phyloP scores from a whole-genome alignment of 2,113 vertebrate species.

The Oncorhynchus nerka region DNA sequence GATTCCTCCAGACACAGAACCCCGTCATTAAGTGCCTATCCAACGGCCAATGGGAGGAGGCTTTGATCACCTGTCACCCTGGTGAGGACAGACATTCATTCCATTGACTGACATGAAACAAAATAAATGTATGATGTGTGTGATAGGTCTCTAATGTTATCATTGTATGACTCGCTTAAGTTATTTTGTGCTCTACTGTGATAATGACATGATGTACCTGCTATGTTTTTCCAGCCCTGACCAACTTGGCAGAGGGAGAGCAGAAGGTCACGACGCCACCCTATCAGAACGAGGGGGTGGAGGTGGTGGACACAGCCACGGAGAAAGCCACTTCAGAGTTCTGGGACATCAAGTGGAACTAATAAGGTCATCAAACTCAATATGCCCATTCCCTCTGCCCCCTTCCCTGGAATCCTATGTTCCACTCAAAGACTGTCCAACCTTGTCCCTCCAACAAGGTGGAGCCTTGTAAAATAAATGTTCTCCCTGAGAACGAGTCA shows the following conservation, averaged over 20 bases:
- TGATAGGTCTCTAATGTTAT: not conserved
- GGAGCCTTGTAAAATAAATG: conserved; percentile 2
- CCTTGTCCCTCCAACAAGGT: not conserved
- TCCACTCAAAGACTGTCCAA: not conserved
- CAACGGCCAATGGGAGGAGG: conserved; percentile 82
- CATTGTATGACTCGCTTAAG: not conserved
- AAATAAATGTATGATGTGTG: not conserved
- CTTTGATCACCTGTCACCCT: conserved; percentile 79
- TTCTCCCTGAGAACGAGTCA: conserved; percentile 2
- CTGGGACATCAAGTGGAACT: conserved; percentile 62
- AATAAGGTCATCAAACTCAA: conserved; percentile 32
- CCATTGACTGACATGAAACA: no score
- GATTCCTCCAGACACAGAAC: conserved; percentile 79
- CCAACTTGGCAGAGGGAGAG: conserved; percentile 28
- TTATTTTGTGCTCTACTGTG: not conserved
- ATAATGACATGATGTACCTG: not conserved
- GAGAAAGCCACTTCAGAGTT: conserved; percentile 43
- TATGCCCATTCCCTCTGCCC: conserved; percentile 1
- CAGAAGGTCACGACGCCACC: conserved; percentile 19
- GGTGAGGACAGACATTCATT: conserved; percentile 60
- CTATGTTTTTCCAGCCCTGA: conserved; percentile 15
- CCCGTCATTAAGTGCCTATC: conserved; percentile 82
- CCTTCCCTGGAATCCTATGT: conserved; percentile 2
- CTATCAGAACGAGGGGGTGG: conserved; percentile 22
- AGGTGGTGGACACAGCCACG: conserved; percentile 35